A percentile compares a stretch with the other conserved stretches of the same genome.
phyloP scores from a whole-genome alignment of 2,797 vertebrate species.

The Spheniscus humboldti region DNA sequence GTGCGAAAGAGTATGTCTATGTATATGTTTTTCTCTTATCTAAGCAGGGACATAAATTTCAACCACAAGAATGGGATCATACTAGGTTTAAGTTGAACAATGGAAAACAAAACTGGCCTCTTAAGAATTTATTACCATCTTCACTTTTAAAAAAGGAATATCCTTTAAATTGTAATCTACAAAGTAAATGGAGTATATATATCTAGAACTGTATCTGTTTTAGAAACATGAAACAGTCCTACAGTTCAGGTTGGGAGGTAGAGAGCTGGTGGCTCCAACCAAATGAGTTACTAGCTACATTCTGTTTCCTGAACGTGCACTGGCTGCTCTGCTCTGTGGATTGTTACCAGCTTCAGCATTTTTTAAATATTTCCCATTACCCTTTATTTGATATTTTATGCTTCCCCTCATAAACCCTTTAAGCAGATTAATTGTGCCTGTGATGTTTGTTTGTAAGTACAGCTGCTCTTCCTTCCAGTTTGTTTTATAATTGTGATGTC shows the following conservation, averaged over 20 bases:
- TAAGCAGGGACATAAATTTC: constrained; percentile 46
- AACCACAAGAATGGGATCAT: constrained; percentile 18
- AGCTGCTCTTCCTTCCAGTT: constrained; percentile 78
- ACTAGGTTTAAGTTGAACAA: constrained; percentile 35
- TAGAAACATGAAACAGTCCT: constrained; percentile 70
- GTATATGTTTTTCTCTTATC: background rate
- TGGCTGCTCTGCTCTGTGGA: constrained; percentile 67
- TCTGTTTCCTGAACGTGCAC: constrained; percentile 67
- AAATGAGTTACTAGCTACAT: constrained; percentile 63
- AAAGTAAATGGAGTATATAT: constrained; percentile 57
- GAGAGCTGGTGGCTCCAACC: constrained; percentile 64
- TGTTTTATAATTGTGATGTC: constrained; percentile 75
- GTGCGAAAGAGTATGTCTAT: fast-evolving
- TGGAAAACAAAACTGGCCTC: constrained; percentile 42
- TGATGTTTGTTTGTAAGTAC: constrained; percentile 80
- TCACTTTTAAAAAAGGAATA: constrained; percentile 56
- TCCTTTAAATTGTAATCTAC: constrained; percentile 58
- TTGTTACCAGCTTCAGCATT: constrained; percentile 72
- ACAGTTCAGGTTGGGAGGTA: constrained; percentile 72
- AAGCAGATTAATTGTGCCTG: constrained; percentile 78
- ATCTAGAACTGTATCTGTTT: constrained; percentile 51
- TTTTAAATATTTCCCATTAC: constrained; percentile 80
- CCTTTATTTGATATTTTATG: constrained; percentile 86
- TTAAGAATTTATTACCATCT: constrained; percentile 62
- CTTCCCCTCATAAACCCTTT: constrained; percentile 81